These are phyloP conservation scores for Amblyjoppa proteus DNA, from an alignment of 2,888 invertebrate species.

Conservation along the genomic window DNA sequence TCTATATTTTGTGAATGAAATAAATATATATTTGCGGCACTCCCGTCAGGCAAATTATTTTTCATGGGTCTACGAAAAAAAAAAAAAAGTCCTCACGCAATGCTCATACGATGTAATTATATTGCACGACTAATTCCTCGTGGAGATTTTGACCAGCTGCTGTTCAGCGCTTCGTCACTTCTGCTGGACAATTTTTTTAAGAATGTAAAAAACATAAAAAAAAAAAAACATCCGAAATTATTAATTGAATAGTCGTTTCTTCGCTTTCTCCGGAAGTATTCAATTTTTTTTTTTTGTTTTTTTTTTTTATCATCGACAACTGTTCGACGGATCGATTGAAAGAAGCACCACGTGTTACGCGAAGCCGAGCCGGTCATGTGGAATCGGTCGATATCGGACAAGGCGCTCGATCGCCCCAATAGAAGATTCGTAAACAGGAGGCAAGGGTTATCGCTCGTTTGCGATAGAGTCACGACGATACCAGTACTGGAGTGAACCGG, in stretches of 20 bases:
- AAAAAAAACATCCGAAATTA: too few relatives aligned
- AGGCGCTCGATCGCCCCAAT: constrained; percentile 43
- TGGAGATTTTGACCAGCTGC: too few relatives aligned
- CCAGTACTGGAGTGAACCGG: constrained; percentile 54
- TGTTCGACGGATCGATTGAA: not conserved
- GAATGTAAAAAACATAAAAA: too few relatives aligned
- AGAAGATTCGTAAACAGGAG: constrained; percentile 46
- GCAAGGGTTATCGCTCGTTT: constrained; percentile 50
- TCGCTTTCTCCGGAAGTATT: not conserved
- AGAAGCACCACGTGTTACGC: not conserved
- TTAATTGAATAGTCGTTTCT: constrained; percentile 4
- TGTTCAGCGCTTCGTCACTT: too few relatives aligned
- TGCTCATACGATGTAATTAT: too few relatives aligned
- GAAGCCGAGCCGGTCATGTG: not conserved
- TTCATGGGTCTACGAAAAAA: too few relatives aligned
- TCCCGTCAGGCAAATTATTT: too few relatives aligned
- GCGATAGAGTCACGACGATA: constrained; percentile 53
- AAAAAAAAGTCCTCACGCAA: too few relatives aligned
- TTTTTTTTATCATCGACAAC: not conserved
- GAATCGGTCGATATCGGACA: constrained; percentile 16
- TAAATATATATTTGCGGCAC: too few relatives aligned
- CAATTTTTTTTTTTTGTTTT: not conserved
- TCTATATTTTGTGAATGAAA: too few relatives aligned
- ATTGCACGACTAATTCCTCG: too few relatives aligned
- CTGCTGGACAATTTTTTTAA: too few relatives aligned